Base-by-base conservation (phyloP, 1,140 invertebrate species). In the Dufourea novaeangliae region DNA sequence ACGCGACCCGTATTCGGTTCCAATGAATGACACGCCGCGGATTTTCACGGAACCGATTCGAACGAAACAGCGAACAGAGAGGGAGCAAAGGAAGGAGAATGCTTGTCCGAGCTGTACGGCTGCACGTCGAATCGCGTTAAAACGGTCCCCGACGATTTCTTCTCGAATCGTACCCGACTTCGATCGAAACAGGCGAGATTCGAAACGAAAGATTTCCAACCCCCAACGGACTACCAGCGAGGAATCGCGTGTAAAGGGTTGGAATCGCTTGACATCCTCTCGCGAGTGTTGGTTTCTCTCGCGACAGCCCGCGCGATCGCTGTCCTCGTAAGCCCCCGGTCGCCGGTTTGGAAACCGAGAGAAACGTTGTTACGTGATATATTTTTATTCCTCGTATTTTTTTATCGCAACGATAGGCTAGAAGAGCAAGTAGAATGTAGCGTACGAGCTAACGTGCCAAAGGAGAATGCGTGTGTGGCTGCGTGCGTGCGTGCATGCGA, bases 361-460 rank as follows among this genome's bases (percentile, higher is more conserved):
- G 64, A 50, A 73, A 70, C 68, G 76, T 86, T 85, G 76, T 86
- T 86, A 85, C 84, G 84, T 85, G 84, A 86, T 86, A 86, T 85
- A 86, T 86, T 86, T 85, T 86, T 86, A 85, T 86, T 85, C 84
- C 76, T 85, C 54, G 75, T 86, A 86, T 86, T 86, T 86, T 86
- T 86, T 86, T 86, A 86, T 86, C 67, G 83, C 76, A 76, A 86
- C 27, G 61, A 68, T 85, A 84, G 82, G 66, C 39, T 85, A 86
- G 41, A 66, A 79, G 46, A 72, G 25, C 14, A 64, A 41, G 39
- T 79, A 82, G 73, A 70, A 46, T 50, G 39, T 81, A 85, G 74
- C 78, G 76, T 80, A 75, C 57, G 74, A 85, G 83, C 79, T 85
- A 72, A 84, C 75, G 84, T 84, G 84, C 82, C 82, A 85, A 84